A percentile compares a stretch with the other conserved stretches of the same genome.
phyloP scores from a whole-genome alignment of 2,888 invertebrate genomes.

The Drosophila quinaria region DNA sequence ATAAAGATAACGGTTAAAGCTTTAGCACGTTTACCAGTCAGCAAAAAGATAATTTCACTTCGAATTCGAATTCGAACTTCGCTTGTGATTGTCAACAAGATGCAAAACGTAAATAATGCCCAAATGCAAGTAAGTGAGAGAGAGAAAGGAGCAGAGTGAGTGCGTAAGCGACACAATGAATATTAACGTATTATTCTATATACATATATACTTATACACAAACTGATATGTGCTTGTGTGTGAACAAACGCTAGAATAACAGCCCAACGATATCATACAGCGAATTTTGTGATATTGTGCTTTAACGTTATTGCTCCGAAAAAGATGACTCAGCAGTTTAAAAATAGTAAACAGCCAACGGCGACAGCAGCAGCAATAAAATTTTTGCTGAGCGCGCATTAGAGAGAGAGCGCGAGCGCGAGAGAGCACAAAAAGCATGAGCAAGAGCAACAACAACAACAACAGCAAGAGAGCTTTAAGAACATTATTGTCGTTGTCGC shows the following conservation, averaged over 20 bases:
- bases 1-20: slow-evolving; percentile 58
- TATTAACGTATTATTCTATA: slow-evolving; percentile 29
- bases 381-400: slow-evolving; percentile 57
- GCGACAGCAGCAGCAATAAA: slow-evolving; percentile 50
- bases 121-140: slow-evolving; percentile 26
- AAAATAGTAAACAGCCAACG: slow-evolving; percentile 85
- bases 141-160: neutral
- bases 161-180: slow-evolving; percentile 23
- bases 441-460: slow-evolving; percentile 4
- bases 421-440: slow-evolving; percentile 29
- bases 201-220: slow-evolving; percentile 21
- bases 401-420: slow-evolving; percentile 40
- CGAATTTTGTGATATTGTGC: slow-evolving; percentile 49
- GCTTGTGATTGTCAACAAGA: slow-evolving; percentile 2
- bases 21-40: slow-evolving; percentile 42
- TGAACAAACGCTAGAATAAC: slow-evolving; percentile 48
- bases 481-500: slow-evolving; percentile 33
- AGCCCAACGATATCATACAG: slow-evolving; percentile 44
- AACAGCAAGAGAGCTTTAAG: slow-evolving; percentile 45
- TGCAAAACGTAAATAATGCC: slow-evolving; percentile 41
- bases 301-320: slow-evolving; percentile 75
- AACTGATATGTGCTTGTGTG: slow-evolving; percentile 7
- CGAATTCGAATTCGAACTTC: slow-evolving; percentile 7
- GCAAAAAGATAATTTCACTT: neutral
- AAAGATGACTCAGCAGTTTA: slow-evolving; percentile 85